Percentiles rank a stretch among this genome's conserved stretches.
Evolutionary conservation across 2,888 invertebrate species (phyloP).

Genomic region (Lycaena phlaeas): DNA sequence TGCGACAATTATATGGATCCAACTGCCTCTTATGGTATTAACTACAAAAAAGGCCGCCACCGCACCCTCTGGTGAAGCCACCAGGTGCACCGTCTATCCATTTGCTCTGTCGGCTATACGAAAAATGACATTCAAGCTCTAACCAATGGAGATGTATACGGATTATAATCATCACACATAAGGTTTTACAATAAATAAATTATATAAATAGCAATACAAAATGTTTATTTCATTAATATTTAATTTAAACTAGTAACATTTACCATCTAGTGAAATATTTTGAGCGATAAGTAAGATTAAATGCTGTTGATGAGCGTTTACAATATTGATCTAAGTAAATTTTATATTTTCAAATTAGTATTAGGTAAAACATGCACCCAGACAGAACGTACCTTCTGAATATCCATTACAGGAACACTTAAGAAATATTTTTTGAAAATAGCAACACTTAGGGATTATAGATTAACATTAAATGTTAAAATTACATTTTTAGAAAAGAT

Average conservation of each 20-base stretch:
- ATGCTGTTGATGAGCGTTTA: not conserved
- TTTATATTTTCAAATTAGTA: too few species aligned
- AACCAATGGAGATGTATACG: too few species aligned
- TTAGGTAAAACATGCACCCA: not conserved
- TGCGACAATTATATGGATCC: too few species aligned
- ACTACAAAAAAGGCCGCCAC: too few species aligned
- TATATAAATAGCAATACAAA: not conserved
- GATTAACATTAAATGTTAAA: not conserved
- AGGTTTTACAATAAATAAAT: not conserved
- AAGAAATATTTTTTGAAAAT: not conserved
- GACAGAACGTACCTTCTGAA: not conserved
- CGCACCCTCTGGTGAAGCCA: too few species aligned
- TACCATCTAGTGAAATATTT: not conserved
- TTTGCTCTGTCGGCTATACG: too few species aligned
- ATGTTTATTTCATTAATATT: not conserved
- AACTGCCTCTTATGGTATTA: too few species aligned
- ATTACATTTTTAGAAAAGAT: conserved; percentile 3
- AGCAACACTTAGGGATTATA: not conserved
- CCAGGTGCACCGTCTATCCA: too few species aligned
- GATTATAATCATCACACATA: too few species aligned
- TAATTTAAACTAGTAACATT: too few species aligned
- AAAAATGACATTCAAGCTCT: too few species aligned
- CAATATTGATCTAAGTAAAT: not conserved
- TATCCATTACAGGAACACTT: not conserved
- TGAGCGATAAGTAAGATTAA: not conserved